Base-by-base conservation (phyloP, 2,888 invertebrate species). In the Papilio protenor region DNA sequence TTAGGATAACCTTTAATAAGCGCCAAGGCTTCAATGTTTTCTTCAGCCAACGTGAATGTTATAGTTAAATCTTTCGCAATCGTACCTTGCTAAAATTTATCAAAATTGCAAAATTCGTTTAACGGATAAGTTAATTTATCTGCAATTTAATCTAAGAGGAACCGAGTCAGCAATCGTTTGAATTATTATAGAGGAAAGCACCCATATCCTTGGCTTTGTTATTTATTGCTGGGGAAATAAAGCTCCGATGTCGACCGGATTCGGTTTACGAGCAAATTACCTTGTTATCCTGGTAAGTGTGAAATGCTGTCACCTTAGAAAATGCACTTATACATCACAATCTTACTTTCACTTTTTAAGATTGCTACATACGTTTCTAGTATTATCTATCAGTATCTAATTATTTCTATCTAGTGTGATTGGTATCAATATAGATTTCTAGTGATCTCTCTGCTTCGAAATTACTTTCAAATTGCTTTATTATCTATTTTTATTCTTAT, bases 211-310 rank as follows among this genome's bases (percentile, higher is more conserved):
- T 78, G 72, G 66, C 57, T 64, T 27, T 72, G 69, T 75, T 66
- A 86, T 87, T 87, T 87, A 88, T 84, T 82, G 83, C 81, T 3
- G 18, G 77, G 80, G 79, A 79, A 80, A 80, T 86, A 86, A 85
- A 87, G 82, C 76, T 79, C 72, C 75, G 66, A 78, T 77, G 72
- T 40, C 45, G 47, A 77, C 75, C 76, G 76, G 82, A 78, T 73
- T 75, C 55, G 80, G 79, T 82, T 84, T 81, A 84, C 76, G 82
- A 80, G 64, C 76, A 77, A 81, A 82, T 83, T 81, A 82, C 79
- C 81, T 79, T 80, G 72, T 71, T 73, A 52, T 71, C 73, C 69
- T 12, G 27, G 49, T 69, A 73, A 73, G 47, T 45, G 52, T 77
- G 73, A 57, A 73, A 23, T 23, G 52, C 40, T 33, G 45, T 66